A percentile compares a stretch with the other conserved stretches of the same genome.
Conservation (phyloP, 2,888 invertebrate genomes). For the Cotesia congregata region DNA sequence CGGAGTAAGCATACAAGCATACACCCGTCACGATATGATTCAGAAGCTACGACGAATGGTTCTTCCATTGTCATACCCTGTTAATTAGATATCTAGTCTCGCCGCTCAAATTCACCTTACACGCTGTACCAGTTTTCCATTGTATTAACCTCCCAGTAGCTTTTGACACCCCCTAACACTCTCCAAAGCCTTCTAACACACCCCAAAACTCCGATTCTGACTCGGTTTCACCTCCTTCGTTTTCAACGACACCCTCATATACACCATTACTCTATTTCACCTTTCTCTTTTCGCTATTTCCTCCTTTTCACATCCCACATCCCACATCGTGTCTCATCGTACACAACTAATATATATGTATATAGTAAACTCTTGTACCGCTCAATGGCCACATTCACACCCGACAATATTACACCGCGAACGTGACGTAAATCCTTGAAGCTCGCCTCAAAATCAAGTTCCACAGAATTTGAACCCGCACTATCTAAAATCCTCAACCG, state of each 20-base stretch:
- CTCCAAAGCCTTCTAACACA: background rate
- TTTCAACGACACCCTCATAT: conserved; percentile 22
- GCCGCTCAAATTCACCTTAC: conserved; percentile 66
- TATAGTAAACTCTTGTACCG: background rate
- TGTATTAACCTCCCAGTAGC: background rate
- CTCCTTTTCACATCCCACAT: background rate
- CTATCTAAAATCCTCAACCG: background rate
- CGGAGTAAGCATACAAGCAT: conserved; percentile 11
- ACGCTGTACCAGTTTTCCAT: conserved; percentile 46
- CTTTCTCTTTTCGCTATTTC: conserved; percentile 21
- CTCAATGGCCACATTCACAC: conserved; percentile 54
- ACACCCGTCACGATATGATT: conserved; percentile 59
- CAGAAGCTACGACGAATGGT: conserved; percentile 64
- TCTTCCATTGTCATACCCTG: conserved; percentile 66
- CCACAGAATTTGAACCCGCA: background rate
- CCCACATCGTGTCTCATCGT: conserved; percentile 38
- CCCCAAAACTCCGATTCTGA: conserved; percentile 18
- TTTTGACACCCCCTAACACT: conserved; percentile 15
- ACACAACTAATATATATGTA: conserved; percentile 46
- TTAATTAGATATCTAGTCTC: conserved; percentile 69
- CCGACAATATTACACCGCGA: conserved; percentile 57
- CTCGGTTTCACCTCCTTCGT: conserved; percentile 41
- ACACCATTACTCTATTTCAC: background rate
- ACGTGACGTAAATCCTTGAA: conserved; percentile 59
- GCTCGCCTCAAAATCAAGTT: conserved; percentile 30